Base-by-base conservation (phyloP, 1,140 invertebrate genomes). In the Trinorchestia longiramus region DNA sequence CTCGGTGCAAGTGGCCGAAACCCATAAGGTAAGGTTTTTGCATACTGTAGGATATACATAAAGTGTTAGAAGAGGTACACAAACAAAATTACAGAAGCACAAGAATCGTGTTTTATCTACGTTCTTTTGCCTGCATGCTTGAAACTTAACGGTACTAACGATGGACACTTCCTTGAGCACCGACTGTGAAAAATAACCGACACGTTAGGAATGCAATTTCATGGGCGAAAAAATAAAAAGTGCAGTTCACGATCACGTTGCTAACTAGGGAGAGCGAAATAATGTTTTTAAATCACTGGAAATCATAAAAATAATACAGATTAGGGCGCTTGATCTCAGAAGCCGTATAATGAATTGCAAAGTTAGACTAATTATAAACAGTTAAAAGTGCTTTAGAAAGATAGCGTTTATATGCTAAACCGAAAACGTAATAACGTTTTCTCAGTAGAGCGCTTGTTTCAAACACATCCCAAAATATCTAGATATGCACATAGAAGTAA, bases 131-230 rank as follows among this genome's bases (percentile, higher is more conserved):
- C 36, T 42, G 43, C 62, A 77, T 77, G 62, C 62, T 23, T 77
- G 43, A 94, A 40, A 94, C 36, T 43, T 43, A 47, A 94, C 92
- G 92, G 44, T 94, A 94, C 92, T 94, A 94, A 94, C 92, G 92
- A 94, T 94, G 92, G 92, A 47, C 92, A 94, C 44, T 94, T 94
- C 92, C 92, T 43, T 23, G 92, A 47, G 92, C 92, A 94, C 43
- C 92, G 92, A 94, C 92, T 94, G 92, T 94, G 44, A 94, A 94
- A 94, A n/a, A 94, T 19, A 94, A 94, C 11, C 88, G 62, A 77
- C 62, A 77, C 6, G 62, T 77, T 77, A 77, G 62, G 62, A 77
- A 77, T 77, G 28, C 62, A 3, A 77, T 77, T 23, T 77, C 62
- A 77, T 23, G 62, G 19, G 47, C 19, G 62, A 77, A 77, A 77